Evolutionary conservation across 30 jellyfish, hydroid and myxozoan genomes (phyloP), one percentile per base, ranked within the genome.

Genomic region (Pelagia noctiluca): DNA sequence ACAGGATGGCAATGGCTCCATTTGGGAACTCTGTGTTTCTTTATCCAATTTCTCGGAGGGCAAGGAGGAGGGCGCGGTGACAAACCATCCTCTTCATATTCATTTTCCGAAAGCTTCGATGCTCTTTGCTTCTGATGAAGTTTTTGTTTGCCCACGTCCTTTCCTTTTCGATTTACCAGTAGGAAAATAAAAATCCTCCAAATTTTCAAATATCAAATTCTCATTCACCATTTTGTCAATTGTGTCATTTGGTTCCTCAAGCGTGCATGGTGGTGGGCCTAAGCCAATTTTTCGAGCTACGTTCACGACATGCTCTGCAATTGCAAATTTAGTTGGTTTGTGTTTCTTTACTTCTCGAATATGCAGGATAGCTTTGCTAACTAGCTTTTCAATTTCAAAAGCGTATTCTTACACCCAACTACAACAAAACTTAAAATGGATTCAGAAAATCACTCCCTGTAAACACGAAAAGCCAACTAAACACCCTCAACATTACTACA

Each of bases 271-370:
- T n/a, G n/a, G n/a, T 57, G 71, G 71, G 32, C 71, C 25, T 57
- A 50, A 28, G 65, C 65, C 65, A 50, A 1, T 50, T 50, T 50
- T 50, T 50, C 65, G 65, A 50, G 65, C 65, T 50, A 28, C 65
- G 3, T 18, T 50, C 65, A 50, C 65, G 65, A 50, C 65, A 28
- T 50, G 65, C 3, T 50, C 65, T 18, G 65, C 65, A 50, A 50
- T 50, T 50, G 65, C 65, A 50, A 50, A 18, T 50, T 50, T 50
- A 23, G 65, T 50, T 50, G 65, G 65, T 50, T 50, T 50, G 23
- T 50, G 65, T 50, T 50, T 50, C 65, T 50, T 50, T 50, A 50
- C 65, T 50, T 50, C 65, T 50, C 65, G 65, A 50, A 50, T 50
- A 50, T 50, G 65, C 65, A 50, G 65, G 65, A 50, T 50, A 3